Conservation (phyloP, 2,113 vertebrate species). For the Eudyptes chrysolophus region DNA sequence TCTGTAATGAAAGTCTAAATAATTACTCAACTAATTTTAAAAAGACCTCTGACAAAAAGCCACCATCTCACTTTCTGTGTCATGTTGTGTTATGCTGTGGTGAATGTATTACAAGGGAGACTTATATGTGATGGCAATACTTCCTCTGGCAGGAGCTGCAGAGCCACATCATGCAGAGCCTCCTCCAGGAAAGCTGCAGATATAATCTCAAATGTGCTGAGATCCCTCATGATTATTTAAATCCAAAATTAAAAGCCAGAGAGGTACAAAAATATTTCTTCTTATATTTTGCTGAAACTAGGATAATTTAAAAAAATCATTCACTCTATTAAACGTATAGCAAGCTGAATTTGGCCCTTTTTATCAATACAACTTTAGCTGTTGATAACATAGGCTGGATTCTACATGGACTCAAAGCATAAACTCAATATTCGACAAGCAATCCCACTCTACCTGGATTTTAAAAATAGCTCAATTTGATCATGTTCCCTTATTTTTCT, state of each 20-base stretch:
- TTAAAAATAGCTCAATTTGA: background rate
- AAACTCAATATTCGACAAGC: background rate
- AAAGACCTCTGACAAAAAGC: background rate
- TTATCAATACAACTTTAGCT: background rate
- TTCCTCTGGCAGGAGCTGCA: background rate
- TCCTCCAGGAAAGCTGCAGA: background rate
- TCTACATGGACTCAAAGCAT: background rate
- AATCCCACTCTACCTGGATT: background rate
- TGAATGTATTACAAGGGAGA: background rate
- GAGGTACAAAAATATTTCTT: background rate
- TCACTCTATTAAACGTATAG: background rate
- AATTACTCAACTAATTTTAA: background rate
- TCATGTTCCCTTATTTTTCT: background rate
- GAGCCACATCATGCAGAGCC: background rate
- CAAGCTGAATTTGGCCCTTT: background rate
- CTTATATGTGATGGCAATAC: background rate
- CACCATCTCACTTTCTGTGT: background rate
- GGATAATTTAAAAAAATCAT: background rate
- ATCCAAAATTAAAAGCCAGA: background rate
- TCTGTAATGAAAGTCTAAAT: background rate
- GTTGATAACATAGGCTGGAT: background rate
- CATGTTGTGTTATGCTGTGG: background rate
- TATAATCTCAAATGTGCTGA: conserved; percentile 5
- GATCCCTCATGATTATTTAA: conserved; percentile 23
- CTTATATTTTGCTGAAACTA: background rate